Percentiles rank a stretch among this genome's conserved stretches.
phyloP scores from a whole-genome alignment of 2,888 invertebrate genomes.

The Tiliacea citrago region DNA sequence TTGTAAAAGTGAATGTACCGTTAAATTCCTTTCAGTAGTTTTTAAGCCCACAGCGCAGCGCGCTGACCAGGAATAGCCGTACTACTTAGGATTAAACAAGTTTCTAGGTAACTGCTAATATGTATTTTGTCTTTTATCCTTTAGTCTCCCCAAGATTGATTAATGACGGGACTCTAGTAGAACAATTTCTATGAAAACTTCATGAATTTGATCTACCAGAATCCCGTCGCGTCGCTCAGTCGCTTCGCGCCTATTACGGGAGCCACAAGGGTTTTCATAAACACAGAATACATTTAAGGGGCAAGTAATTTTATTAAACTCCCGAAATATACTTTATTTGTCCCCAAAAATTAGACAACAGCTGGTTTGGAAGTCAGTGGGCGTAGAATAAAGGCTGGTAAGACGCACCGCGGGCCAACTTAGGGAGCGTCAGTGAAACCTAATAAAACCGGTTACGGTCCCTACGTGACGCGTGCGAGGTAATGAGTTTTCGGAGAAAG shows the following conservation, averaged over 20 bases:
- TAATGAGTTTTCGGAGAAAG: constrained; percentile 90
- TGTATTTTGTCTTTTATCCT: neutral
- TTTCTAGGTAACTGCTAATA: neutral
- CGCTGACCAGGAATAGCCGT: constrained; percentile 10
- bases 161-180: too few species aligned
- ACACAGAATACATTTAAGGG: neutral
- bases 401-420: constrained; percentile 72
- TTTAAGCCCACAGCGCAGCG: constrained; percentile 22
- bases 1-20: constrained; percentile 61
- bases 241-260: too few species aligned
- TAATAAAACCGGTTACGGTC: constrained; percentile 88
- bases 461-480: constrained; percentile 88
- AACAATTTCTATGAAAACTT: too few species aligned
- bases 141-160: too few species aligned
- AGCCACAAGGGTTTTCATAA: neutral
- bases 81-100: neutral
- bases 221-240: too few species aligned
- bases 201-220: too few species aligned
- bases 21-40: constrained; percentile 52
- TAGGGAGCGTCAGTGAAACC: constrained; percentile 85
- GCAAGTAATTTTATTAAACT: constrained; percentile 11
- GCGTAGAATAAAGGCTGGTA: constrained; percentile 74
- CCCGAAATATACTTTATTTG: constrained; percentile 17
- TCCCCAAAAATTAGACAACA: constrained; percentile 47
- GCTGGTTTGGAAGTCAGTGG: constrained; percentile 63